Evolutionary conservation across 2,797 vertebrate genomes (phyloP), one percentile per base, ranked within the genome.

Genomic region (Acipenser oxyrinchus): DNA sequence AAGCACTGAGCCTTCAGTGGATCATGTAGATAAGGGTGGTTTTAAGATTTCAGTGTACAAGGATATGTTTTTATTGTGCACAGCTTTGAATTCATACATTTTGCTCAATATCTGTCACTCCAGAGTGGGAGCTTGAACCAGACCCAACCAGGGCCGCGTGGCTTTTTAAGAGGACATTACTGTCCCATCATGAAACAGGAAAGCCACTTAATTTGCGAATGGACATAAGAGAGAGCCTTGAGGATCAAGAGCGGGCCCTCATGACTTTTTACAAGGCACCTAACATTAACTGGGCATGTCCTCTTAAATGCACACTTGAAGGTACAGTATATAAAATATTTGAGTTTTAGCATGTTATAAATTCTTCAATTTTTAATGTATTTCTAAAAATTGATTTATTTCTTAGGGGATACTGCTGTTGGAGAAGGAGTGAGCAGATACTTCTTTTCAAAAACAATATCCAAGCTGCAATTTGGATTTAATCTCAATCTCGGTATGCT

Each of bases 391-490:
- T 37, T 4, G 3, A 5, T 37, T 37, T 5, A 37, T 37, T 11
- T 60, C 13, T n/a, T 60, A 60, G 11, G 13, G 58, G 58, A 60
- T 60, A 18, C 58, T 60, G 58, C 13, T 60, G 58, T n/a, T 60
- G 58, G 58, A 18, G 58, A 60, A 12, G 11, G 3, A 7, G 13
- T 60, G 11, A 12, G 6, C 37, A 37, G 37, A 37, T 37, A 37
- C 37, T 37, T 37, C 0, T 37, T 37, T 37, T 37, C 37, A 37
- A 37, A 37, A 37, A 37, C 13, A 12, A n/a, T 60, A 12, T 60
- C 58, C 58, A 60, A 60, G 58, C 13, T 60, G 11, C 58, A 60
- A 60, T 60, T 60, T 60, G 13, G 58, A 12, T 60, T 12, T 60
- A 12, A 60, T 60, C 58, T 60, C 11, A 60, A 60, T 60, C 13